Evolutionary conservation across 2,888 invertebrate species (phyloP).

Genomic region (Itoplectis maculator): DNA sequence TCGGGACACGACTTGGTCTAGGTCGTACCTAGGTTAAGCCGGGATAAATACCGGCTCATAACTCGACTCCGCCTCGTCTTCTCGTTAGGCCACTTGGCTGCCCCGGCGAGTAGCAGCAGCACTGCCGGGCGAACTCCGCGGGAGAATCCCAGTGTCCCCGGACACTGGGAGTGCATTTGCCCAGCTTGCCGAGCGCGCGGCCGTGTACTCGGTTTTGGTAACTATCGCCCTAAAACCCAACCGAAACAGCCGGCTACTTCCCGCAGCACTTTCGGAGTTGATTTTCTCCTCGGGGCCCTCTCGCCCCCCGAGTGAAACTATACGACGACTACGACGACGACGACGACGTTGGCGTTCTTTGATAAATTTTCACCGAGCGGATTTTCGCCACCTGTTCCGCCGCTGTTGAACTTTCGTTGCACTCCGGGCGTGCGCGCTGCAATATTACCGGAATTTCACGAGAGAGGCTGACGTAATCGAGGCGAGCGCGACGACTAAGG

Average conservation of each 20-base stretch:
- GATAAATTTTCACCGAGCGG: background rate
- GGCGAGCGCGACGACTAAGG: constrained; percentile 23
- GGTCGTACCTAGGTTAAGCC: constrained; percentile 75
- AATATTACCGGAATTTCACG: constrained; percentile 19
- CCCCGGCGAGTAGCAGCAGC: constrained; percentile 26
- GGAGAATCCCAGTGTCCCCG: background rate
- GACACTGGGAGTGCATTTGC: constrained; percentile 27
- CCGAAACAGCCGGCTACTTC: constrained; percentile 2
- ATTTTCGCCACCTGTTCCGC: background rate
- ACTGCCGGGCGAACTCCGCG: constrained; percentile 29
- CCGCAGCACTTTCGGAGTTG: background rate
- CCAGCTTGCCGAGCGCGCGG: constrained; percentile 32
- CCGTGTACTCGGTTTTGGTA: constrained; percentile 6
- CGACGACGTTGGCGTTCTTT: too few relatives aligned
- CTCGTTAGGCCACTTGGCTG: constrained; percentile 47
- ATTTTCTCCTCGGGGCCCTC: background rate
- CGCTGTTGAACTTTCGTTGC: background rate
- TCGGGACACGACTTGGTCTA: constrained; percentile 66
- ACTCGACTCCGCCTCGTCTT: constrained; percentile 60
- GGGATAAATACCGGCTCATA: constrained; percentile 78
- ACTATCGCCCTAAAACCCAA: constrained; percentile 26
- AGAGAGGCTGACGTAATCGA: constrained; percentile 44
- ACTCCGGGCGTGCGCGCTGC: background rate
- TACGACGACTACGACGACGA: too few relatives aligned
- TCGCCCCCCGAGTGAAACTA: too few relatives aligned